Conservation (phyloP, 2,888 invertebrate species). For the Tachina lurida region DNA sequence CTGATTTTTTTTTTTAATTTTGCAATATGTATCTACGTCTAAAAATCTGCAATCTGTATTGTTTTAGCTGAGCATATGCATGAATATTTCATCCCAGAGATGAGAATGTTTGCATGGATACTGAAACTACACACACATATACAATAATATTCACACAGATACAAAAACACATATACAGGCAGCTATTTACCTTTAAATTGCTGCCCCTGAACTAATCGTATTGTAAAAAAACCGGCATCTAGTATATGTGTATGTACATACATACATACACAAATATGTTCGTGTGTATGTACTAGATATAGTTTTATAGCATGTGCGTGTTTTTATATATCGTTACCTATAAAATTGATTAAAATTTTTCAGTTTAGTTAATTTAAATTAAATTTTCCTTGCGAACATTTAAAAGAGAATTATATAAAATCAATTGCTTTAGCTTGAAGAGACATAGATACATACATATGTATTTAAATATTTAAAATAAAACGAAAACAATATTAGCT, state of each 20-base stretch:
- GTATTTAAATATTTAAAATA: not conserved
- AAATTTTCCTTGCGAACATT: conserved; percentile 6
- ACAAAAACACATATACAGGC: not conserved
- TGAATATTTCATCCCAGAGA: conserved; percentile 14
- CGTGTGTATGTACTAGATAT: not conserved
- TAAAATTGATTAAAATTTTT: conserved; percentile 22
- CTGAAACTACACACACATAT: conserved; percentile 17
- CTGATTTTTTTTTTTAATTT: conserved; percentile 36
- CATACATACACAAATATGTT: not conserved
- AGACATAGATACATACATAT: not conserved
- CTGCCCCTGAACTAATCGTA: conserved; percentile 63
- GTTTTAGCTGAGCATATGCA: conserved; percentile 13
- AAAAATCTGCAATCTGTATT: conserved; percentile 32
- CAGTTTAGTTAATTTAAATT: not conserved
- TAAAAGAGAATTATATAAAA: conserved; percentile 40
- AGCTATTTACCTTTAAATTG: conserved; percentile 32
- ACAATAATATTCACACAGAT: conserved; percentile 10
- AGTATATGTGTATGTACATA: not conserved
- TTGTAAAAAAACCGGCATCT: conserved; percentile 61
- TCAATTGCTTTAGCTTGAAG: not conserved
- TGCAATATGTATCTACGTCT: conserved; percentile 1
- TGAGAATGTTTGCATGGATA: conserved; percentile 1
- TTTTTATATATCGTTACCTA: conserved; percentile 6
- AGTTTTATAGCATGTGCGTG: conserved; percentile 7
- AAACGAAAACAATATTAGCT: conserved; percentile 8